A percentile compares a stretch with the other conserved stretches of the same genome.
Evolutionary conservation across 2,888 invertebrate genomes (phyloP).

Genomic region (Cetonia aurata): DNA sequence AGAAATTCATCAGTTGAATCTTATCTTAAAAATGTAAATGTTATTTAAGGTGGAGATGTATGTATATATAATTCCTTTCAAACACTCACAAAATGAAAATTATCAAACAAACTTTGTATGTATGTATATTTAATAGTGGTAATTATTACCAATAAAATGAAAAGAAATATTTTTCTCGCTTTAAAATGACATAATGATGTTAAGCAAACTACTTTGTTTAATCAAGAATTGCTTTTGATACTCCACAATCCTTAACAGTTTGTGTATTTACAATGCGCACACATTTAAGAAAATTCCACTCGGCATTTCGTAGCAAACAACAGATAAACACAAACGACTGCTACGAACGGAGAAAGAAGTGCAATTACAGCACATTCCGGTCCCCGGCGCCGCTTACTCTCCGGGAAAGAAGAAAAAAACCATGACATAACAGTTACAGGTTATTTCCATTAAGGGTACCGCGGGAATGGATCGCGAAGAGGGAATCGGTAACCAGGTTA

Average conservation of each 20-base stretch:
- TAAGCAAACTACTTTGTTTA: neutral
- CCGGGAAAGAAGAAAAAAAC: conserved; percentile 8
- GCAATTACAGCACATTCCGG: conserved; percentile 5
- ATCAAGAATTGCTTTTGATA: neutral
- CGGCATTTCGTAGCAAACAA: conserved; percentile 7
- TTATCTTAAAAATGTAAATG: no score
- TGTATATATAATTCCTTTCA: no score
- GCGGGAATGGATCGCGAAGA: neutral
- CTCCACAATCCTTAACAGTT: neutral
- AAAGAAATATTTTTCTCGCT: no score
- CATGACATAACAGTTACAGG: conserved; percentile 50
- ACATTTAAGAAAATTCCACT: conserved; percentile 15
- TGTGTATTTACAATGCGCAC: no score
- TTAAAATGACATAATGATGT: no score
- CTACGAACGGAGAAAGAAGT: conserved; percentile 6
- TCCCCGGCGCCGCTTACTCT: neutral
- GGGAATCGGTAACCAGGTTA: conserved; percentile 54
- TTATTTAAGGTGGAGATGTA: no score
- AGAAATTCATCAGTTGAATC: no score
- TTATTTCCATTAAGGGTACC: conserved; percentile 55
- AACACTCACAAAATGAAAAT: no score
- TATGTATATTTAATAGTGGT: no score
- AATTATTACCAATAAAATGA: no score
- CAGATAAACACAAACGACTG: conserved; percentile 9
- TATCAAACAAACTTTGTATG: no score